phyloP scores from a whole-genome alignment of 2,113 vertebrate species.

The Chauna torquata region DNA sequence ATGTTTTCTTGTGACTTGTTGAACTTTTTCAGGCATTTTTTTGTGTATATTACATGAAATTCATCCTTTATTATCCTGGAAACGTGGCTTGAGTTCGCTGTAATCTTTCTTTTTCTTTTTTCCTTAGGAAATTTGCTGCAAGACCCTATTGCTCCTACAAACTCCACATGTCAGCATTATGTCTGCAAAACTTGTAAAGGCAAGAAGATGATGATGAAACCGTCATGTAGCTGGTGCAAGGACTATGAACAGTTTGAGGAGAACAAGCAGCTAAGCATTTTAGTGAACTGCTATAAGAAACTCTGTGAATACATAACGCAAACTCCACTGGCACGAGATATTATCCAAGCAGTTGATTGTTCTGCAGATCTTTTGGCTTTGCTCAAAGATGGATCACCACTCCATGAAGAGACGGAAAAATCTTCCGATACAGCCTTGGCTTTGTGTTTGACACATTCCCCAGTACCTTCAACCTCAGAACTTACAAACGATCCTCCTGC shows the following conservation, averaged over 20 bases:
- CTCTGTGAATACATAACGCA: constrained; percentile 93
- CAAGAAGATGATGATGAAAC: constrained; percentile 94
- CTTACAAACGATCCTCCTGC: constrained; percentile 69
- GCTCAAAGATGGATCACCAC: constrained; percentile 88
- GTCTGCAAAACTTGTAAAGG: constrained; percentile 95
- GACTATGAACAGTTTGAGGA: constrained; percentile 95
- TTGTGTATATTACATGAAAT: neutral
- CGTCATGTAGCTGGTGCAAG: constrained; percentile 93
- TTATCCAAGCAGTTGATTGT: constrained; percentile 86
- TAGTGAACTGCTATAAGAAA: constrained; percentile 94
- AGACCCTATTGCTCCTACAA: constrained; percentile 91
- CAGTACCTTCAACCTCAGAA: constrained; percentile 83
- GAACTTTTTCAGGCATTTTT: neutral
- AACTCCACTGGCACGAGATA: constrained; percentile 86
- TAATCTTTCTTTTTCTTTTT: constrained; percentile 42
- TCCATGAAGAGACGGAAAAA: constrained; percentile 80
- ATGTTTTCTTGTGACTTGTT: neutral
- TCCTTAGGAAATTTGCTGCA: constrained; percentile 91
- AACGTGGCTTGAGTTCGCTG: neutral
- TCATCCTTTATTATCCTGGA: rapidly evolving
- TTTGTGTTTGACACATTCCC: constrained; percentile 86
- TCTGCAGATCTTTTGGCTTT: constrained; percentile 90
- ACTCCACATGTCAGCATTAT: constrained; percentile 94
- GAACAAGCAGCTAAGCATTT: constrained; percentile 91
- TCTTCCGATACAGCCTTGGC: constrained; percentile 78